A percentile compares a stretch with the other conserved stretches of the same genome.
These are phyloP conservation scores for Mus spicilegus DNA, from an alignment of 2,113 vertebrate species.

Conservation along the genomic window DNA sequence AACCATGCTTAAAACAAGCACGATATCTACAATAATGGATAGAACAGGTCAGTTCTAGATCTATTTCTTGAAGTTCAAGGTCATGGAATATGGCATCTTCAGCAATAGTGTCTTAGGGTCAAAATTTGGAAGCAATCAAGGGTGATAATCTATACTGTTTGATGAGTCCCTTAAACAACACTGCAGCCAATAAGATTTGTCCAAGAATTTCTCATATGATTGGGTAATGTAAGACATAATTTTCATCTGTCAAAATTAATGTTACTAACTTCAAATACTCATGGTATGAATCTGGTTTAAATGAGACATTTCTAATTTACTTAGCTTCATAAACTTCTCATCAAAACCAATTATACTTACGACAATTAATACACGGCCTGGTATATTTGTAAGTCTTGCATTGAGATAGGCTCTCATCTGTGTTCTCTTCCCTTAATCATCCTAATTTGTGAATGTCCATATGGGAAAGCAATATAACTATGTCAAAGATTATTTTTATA, in stretches of 20 bases:
- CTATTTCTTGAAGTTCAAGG: not conserved
- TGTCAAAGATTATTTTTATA: not conserved
- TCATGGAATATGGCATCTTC: not conserved
- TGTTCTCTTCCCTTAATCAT: not conserved
- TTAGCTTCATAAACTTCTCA: constrained; percentile 12
- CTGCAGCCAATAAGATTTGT: not conserved
- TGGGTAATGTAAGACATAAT: not conserved
- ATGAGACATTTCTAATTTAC: not conserved
- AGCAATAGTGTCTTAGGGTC: not conserved
- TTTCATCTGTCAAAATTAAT: not conserved
- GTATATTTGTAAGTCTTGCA: not conserved
- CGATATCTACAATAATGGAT: not conserved
- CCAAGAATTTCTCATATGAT: not conserved
- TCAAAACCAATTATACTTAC: not conserved
- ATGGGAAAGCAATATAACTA: not conserved
- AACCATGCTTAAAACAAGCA: not conserved
- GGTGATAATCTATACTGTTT: not conserved
- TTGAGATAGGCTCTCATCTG: not conserved
- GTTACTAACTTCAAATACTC: constrained; percentile 25
- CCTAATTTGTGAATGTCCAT: not conserved
- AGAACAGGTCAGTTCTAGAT: not conserved
- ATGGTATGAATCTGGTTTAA: not conserved
- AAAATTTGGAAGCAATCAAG: not conserved
- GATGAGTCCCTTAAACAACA: not conserved
- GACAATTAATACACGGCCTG: not conserved